Evolutionary conservation across 37 sponge, comb jelly and placozoan genomes (phyloP).

Genomic region (Hormiphora californensis): DNA sequence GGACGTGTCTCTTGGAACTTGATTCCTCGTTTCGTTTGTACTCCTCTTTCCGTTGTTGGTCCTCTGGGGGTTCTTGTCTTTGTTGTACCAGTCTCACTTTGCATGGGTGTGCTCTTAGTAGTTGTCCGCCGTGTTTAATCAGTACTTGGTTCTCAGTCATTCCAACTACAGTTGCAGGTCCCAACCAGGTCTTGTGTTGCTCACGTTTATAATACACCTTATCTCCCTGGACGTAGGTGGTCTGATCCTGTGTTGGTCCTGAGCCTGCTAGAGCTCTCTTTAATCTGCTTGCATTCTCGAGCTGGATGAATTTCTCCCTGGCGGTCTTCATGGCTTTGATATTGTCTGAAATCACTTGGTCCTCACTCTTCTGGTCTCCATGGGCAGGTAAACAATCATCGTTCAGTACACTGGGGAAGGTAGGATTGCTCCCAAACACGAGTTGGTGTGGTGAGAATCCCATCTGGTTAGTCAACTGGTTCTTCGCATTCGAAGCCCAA

Average conservation of each 20-base stretch:
- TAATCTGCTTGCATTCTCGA: background rate
- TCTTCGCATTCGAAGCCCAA: slow-evolving; percentile 36
- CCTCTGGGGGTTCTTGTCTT: no score
- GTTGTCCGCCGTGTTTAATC: background rate
- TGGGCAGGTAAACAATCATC: background rate
- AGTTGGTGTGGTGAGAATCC: slow-evolving; percentile 5
- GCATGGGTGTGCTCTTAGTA: slow-evolving; percentile 7
- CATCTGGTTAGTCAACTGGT: background rate
- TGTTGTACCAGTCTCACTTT: slow-evolving; percentile 1
- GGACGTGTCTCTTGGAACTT: no score
- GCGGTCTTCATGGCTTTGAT: slow-evolving; percentile 5
- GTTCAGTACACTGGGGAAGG: background rate
- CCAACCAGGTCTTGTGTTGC: background rate
- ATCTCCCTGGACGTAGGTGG: background rate
- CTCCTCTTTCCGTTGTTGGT: no score
- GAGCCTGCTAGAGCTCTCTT: background rate
- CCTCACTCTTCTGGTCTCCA: no score
- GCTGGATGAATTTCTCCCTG: background rate
- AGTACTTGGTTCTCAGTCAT: background rate
- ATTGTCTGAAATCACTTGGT: background rate
- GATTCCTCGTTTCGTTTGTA: no score
- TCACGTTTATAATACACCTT: background rate
- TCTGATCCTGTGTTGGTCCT: background rate
- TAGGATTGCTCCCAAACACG: slow-evolving; percentile 4
- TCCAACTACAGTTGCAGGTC: slow-evolving; percentile 42